Evolutionary conservation across 2,888 invertebrate species (phyloP), one percentile per base, ranked within the genome.

Genomic region (Leptogaster cylindrica): DNA sequence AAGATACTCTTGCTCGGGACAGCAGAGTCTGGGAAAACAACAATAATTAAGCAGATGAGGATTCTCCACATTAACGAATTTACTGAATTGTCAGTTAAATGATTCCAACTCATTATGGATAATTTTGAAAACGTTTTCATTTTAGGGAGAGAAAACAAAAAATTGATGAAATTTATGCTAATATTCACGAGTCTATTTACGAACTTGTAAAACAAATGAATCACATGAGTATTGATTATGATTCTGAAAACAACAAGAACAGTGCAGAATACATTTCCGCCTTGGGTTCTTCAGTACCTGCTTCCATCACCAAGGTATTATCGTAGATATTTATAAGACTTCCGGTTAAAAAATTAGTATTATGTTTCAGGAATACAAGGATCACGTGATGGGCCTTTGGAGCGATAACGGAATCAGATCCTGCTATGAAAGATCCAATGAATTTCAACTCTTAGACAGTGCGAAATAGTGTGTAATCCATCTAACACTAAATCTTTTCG

Each of bases 21-120:
- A 0, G 92, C 91, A 0, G 92, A 92, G 76, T 90, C 91, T 7
- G 92, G 92, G 0, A 93, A 93, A 78, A 92, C 92, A 0, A 93
- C 93, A 0, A 89, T 93, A 12, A 88, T 92, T 20, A 93, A 93
- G 76, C 93, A 93, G 79, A 93, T 93, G 92, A 89, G 88, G 78
- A 92, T 93, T 73, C 80, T 93, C 41, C 92, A 93, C 75, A 87
- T 92, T 3, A 88, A 90, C 76, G 92, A 91, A 61, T 92, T 90
- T 74, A 85, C 87, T 12, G 83, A 87, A 12, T 85, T 86, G 92
- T 92, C 83, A 83, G 84, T 82, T 31, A 39, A 18, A 16, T 14
- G 50, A 44, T 2, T 52, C n/a, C 6, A 41, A 25, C 6, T n/a
- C 6, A 25, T 14, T 8, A 7, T 2, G 10, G 27, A 27, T 23